Conservation (phyloP, 2,888 invertebrate species). For the Hypena proboscidalis region DNA sequence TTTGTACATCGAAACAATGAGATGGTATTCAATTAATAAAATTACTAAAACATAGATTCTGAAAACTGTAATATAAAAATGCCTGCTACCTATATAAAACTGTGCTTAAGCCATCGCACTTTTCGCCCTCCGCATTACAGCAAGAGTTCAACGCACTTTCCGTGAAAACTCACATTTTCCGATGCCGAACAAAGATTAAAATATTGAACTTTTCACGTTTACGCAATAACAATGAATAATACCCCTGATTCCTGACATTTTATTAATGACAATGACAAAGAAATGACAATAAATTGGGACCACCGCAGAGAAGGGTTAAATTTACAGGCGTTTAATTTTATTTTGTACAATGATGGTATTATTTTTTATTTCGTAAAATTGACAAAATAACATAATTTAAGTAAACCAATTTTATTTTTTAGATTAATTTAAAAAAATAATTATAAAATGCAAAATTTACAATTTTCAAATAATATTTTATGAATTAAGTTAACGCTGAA, state of each 20-base stretch:
- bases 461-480: too few relatives aligned
- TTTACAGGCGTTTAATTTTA: conserved; percentile 5
- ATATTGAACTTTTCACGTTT: conserved; percentile 14
- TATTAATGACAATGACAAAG: conserved; percentile 11
- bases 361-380: conserved; percentile 2
- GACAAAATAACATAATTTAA: too few relatives aligned
- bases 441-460: too few relatives aligned
- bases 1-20: too few relatives aligned
- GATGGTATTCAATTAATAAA: too few relatives aligned
- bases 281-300: conserved; percentile 14
- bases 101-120: conserved; percentile 11
- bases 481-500: too few relatives aligned
- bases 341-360: background rate
- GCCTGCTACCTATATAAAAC: background rate
- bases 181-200: conserved; percentile 32
- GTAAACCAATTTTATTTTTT: too few relatives aligned
- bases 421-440: too few relatives aligned
- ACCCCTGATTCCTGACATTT: conserved; percentile 10
- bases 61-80: conserved; percentile 7
- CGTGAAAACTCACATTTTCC: conserved; percentile 45
- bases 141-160: conserved; percentile 63
- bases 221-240: conserved; percentile 8
- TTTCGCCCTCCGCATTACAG: conserved; percentile 43
- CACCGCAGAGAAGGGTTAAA: conserved; percentile 24
- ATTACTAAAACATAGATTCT: too few relatives aligned